Base-by-base conservation (phyloP, 2,113 vertebrate species). In the Tinamus guttatus region DNA sequence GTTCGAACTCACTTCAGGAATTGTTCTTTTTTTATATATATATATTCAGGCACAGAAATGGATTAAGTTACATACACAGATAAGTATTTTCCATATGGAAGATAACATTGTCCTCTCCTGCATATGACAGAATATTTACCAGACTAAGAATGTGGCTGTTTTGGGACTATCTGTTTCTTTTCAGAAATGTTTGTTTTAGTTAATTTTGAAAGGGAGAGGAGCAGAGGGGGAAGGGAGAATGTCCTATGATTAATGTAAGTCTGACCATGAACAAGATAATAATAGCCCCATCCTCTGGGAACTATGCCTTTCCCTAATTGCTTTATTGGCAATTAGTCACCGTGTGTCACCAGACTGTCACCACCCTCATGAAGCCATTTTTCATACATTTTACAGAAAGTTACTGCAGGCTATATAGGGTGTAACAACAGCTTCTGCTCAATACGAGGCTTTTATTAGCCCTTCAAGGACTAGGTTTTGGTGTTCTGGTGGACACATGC, bases 321-420 rank as follows among this genome's bases (percentile, higher is more conserved):
- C 76, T 93, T 96, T 95, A 94, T 43, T 70, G 49, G n/a, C 87
- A 94, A 95, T 96, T 93, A 95, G 93, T 83, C 67, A 95, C 85
- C 43, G 18, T 92, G 89, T 89, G 77, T 90, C 85, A 93, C 91
- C 79, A 78, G 41, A 64, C 73, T 51, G 69, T 90, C 70, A 95
- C 76, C 91, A 87, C 85, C 47, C 67, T 85, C 51, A 14, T 25
- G 6, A 71, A 85, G 25, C 49, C 59, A 87, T 94, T 93, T 96
- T 94, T 94, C 88, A 94, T 76, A 77, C 47, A 73, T 93, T 92
- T 89, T 74, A 82, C 86, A 93, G 70, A 94, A 96, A 92, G 74
- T 82, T 92, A 49, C 64, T 90, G 93, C 81, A 79, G 70, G 81
- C 54, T 89, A 64, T 69, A 90, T 38, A 64, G 85, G 24, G 51